These are phyloP conservation scores for Drosophila littoralis DNA, from an alignment of 1,140 invertebrate species.

Conservation along the genomic window DNA sequence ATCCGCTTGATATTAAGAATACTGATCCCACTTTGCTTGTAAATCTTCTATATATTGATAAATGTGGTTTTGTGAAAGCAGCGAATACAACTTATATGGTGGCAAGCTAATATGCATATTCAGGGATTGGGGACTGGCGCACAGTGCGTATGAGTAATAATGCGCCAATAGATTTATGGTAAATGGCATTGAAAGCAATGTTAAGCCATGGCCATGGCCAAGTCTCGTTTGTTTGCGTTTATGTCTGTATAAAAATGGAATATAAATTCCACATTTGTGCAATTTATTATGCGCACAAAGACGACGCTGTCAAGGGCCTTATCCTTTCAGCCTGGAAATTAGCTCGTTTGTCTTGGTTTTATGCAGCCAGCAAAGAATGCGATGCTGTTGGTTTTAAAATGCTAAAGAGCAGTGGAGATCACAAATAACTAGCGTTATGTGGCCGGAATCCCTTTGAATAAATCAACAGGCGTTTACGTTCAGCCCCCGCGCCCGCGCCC, in stretches of 20 bases:
- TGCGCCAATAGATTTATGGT: constrained; percentile 74
- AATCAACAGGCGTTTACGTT: constrained; percentile 66
- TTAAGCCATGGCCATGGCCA: constrained; percentile 21
- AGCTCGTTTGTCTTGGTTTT: constrained; percentile 77
- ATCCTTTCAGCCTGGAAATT: constrained; percentile 66
- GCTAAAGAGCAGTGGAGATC: constrained; percentile 36
- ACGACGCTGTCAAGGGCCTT: constrained; percentile 34
- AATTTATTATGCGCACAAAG: constrained; percentile 66
- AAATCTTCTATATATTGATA: constrained; percentile 29
- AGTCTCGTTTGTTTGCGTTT: constrained; percentile 46
- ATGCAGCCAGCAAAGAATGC: constrained; percentile 33
- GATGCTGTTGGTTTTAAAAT: constrained; percentile 52
- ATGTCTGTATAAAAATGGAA: constrained; percentile 75
- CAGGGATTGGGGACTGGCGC: constrained; percentile 19
- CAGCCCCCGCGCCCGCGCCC: not conserved
- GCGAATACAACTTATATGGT: constrained; percentile 36
- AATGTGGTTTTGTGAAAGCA: constrained; percentile 47
- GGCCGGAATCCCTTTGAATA: constrained; percentile 59
- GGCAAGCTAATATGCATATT: constrained; percentile 58
- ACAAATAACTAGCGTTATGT: constrained; percentile 41
- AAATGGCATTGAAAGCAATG: constrained; percentile 21
- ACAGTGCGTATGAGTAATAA: constrained; percentile 79
- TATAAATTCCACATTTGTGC: constrained; percentile 73
- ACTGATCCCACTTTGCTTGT: too few species aligned
- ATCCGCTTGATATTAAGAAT: too few species aligned